A percentile compares a stretch with the other conserved stretches of the same genome.
phyloP scores from a whole-genome alignment of 2,113 vertebrate genomes.

The Orycteropus afer region DNA sequence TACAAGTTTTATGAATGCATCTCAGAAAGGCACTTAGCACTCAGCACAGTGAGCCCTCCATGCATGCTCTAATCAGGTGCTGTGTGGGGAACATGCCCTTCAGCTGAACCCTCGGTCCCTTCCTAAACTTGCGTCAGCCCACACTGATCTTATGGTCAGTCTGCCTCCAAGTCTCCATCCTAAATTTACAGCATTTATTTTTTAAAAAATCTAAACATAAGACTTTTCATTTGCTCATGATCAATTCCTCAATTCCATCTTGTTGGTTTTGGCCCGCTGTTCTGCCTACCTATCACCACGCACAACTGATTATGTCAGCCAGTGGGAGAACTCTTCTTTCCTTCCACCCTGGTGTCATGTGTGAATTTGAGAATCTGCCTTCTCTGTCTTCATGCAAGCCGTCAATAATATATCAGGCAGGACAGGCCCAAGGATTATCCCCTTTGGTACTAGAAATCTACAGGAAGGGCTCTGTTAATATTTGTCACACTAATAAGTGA shows the following conservation, averaged over 20 bases:
- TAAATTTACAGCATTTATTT: background rate
- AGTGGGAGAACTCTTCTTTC: background rate
- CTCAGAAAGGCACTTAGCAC: background rate
- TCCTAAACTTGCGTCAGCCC: background rate
- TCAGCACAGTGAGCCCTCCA: accelerated
- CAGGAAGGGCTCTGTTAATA: background rate
- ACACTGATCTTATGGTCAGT: accelerated
- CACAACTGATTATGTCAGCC: background rate
- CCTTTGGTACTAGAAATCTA: background rate
- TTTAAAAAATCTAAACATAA: background rate
- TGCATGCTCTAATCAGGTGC: accelerated
- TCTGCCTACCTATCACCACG: background rate
- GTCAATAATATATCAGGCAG: background rate
- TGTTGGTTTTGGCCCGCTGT: background rate
- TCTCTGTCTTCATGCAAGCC: background rate
- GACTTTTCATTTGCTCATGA: background rate
- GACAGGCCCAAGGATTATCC: background rate
- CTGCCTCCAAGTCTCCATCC: background rate
- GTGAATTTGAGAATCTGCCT: background rate
- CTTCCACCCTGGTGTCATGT: background rate
- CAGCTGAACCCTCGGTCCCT: accelerated
- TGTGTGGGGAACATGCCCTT: accelerated
- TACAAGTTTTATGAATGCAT: background rate
- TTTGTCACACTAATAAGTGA: background rate
- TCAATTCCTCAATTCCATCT: conserved; percentile 12